Percentiles rank a stretch among this genome's conserved stretches.
phyloP scores from a whole-genome alignment of 2,888 invertebrate genomes.

The Caenorhabditis imperialis region DNA sequence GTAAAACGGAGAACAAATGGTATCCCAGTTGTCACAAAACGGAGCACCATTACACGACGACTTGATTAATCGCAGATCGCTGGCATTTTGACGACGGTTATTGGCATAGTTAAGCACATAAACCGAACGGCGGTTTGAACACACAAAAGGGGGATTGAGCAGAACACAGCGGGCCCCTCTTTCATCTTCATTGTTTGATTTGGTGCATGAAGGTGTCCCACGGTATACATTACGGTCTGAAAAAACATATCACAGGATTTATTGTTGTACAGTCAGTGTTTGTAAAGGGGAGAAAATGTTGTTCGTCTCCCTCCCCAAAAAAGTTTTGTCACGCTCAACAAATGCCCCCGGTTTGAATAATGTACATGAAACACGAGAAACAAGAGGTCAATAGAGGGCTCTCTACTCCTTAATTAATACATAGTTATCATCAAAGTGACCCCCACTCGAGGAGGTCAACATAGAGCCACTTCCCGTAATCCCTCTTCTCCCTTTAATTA shows the following conservation, averaged over 20 bases:
- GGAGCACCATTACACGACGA: background rate
- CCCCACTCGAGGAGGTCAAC: conserved; percentile 3
- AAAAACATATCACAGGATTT: too few relatives aligned
- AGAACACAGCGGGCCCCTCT: too few relatives aligned
- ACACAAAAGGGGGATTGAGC: background rate
- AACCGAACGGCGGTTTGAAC: background rate
- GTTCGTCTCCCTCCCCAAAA: too few relatives aligned
- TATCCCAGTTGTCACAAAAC: too few relatives aligned
- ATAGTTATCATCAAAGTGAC: conserved; percentile 16
- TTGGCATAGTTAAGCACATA: background rate
- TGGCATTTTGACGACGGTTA: background rate
- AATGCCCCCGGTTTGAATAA: too few relatives aligned
- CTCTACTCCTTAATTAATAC: conserved; percentile 35
- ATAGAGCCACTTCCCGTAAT: conserved; percentile 45
- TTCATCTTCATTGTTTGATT: background rate
- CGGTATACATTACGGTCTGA: too few relatives aligned
- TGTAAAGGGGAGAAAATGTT: too few relatives aligned
- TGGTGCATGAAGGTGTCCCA: background rate
- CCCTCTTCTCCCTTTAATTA: conserved; percentile 37
- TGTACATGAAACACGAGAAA: too few relatives aligned
- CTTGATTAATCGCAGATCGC: background rate
- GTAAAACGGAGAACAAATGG: too few relatives aligned
- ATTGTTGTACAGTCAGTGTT: too few relatives aligned
- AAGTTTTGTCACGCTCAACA: too few relatives aligned
- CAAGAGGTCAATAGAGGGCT: conserved; percentile 3